phyloP scores from a whole-genome alignment of 30 jellyfish, hydroid and myxozoan species.

The Hydractinia echinata region DNA sequence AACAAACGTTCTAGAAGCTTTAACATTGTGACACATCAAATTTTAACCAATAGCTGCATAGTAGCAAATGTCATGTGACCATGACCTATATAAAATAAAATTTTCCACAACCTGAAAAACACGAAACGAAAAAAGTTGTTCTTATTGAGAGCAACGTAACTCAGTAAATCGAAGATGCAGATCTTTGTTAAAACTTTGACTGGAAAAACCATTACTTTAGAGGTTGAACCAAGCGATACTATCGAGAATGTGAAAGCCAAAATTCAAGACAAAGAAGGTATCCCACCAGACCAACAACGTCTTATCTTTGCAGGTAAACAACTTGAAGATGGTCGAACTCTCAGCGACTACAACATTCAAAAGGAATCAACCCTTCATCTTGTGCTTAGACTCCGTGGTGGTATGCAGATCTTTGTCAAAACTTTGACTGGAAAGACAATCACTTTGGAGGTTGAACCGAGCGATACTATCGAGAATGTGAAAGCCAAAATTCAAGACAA shows the following conservation, averaged over 20 bases:
- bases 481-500: constrained; percentile 87
- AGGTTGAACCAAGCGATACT: constrained; percentile 58
- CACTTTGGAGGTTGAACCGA: constrained; percentile 93
- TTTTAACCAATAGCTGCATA: too few species aligned
- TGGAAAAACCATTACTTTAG: constrained; percentile 62
- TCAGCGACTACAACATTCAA: constrained; percentile 73
- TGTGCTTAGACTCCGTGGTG: constrained; percentile 43
- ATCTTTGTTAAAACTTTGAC: constrained; percentile 60
- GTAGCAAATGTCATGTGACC: not conserved
- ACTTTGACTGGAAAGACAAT: constrained; percentile 93
- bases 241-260: constrained; percentile 58
- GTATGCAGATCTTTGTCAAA: constrained; percentile 90
- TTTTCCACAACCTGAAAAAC: not conserved
- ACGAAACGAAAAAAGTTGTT: not conserved
- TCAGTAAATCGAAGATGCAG: constrained; percentile 31
- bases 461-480: constrained; percentile 87
- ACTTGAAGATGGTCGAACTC: constrained; percentile 76
- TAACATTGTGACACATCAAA: too few species aligned
- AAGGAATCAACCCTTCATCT: constrained; percentile 61
- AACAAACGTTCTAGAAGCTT: too few species aligned
- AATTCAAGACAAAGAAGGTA: constrained; percentile 67
- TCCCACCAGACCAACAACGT: constrained; percentile 71
- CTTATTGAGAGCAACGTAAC: not conserved
- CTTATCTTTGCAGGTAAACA: constrained; percentile 65
- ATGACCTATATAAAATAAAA: not conserved